Conservation (phyloP, 2,113 vertebrate species). For the Psilopogon haemacephalus region DNA sequence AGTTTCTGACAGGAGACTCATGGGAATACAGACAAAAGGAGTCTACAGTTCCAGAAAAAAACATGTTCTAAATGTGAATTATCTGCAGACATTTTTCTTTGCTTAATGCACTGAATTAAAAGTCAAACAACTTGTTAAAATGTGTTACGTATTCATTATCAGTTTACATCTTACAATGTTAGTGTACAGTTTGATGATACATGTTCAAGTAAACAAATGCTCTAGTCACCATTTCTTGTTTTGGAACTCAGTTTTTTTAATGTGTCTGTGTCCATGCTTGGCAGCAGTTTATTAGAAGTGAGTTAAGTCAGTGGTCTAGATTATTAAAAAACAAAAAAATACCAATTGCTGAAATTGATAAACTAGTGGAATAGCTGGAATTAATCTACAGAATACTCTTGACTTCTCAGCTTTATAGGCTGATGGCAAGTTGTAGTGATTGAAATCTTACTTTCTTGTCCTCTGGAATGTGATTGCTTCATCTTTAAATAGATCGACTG, state of each 20-base stretch:
- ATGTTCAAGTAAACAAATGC: background rate
- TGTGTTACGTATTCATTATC: background rate
- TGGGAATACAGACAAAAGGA: background rate
- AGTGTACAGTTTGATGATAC: background rate
- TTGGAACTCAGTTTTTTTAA: background rate
- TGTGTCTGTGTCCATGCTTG: background rate
- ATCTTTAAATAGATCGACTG: background rate
- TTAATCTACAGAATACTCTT: background rate
- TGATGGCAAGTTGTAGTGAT: background rate
- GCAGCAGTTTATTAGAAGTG: background rate
- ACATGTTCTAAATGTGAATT: background rate
- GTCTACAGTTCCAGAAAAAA: background rate
- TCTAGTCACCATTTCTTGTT: background rate
- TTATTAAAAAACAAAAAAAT: background rate
- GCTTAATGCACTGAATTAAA: background rate
- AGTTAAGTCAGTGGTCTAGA: background rate
- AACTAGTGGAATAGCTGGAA: background rate
- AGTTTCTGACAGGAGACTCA: background rate
- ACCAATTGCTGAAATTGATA: background rate
- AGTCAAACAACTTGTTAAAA: background rate
- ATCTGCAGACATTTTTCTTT: background rate
- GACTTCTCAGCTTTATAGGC: background rate
- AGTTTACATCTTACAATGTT: background rate
- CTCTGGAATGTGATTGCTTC: background rate
- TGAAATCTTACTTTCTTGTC: background rate